Base-by-base conservation (phyloP, 2,113 vertebrate genomes). In the Pomatorhinus ruficollis region DNA sequence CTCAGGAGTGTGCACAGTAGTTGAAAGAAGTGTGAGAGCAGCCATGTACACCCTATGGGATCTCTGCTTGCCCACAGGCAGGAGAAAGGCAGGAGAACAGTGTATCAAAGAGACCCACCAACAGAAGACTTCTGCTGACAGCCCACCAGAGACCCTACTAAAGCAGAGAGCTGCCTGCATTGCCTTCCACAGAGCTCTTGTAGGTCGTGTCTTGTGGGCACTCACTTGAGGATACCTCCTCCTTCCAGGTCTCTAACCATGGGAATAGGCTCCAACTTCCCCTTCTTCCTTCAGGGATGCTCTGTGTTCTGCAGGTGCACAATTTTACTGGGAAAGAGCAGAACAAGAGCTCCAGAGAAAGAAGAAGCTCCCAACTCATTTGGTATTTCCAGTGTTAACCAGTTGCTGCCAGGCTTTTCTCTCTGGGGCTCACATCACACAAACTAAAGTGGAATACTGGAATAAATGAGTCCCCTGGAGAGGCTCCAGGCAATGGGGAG, bases 121-220 rank as follows among this genome's bases (percentile, higher is more conserved):
- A 40, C 44, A 61, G 49, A 65, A 68, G 61, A 12, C 15, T 21
- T 33, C 30, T 68, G 27, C 52, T 65, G 40, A 18, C 24, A 78
- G 33, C 30, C 69, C 54, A 60, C 9, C 33, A 68, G 47, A 65
- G 42, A 66, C 45, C 44, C 27, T 18, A 9, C 14, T 30, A 23
- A 49, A 52, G 37, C 47, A 79, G 49, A 54, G 45, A 53, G 50
- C 61, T 39, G 45, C 30, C 21, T 72, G 69, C 30, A 33, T 7
- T 14, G 5, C 49, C 54, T 72, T 50, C 60, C 49, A 77, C 24
- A 85, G 61, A 68, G 35, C 25, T 64, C 40, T 15, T 17, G 24
- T 2, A 35, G 21, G 10, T 11, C 0, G 0, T 37, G 12, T 60
- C 44, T 76, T 47, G 15, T 2, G 2, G 79, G 40, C 17, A 23